Percentiles rank a stretch among this genome's conserved stretches.
phyloP scores from a whole-genome alignment of 2,797 vertebrate species.

The Heliangelus exortis region DNA sequence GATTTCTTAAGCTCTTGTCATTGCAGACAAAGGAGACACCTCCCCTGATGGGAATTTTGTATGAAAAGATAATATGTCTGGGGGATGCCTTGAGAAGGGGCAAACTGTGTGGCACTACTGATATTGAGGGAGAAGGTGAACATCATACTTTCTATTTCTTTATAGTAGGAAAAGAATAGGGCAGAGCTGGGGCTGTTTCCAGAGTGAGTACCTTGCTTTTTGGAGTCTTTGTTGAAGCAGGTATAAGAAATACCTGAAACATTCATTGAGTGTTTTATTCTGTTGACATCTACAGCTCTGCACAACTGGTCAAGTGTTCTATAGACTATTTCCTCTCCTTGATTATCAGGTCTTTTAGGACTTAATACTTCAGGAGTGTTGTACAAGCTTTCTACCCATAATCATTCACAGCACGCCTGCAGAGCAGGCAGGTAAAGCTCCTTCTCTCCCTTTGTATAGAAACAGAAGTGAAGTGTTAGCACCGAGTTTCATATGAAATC shows the following conservation, averaged over 20 bases:
- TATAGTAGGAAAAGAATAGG: not conserved
- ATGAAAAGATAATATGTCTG: not conserved
- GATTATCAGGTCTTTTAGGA: not conserved
- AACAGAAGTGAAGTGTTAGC: not conserved
- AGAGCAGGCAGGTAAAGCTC: not conserved
- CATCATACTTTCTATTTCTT: not conserved
- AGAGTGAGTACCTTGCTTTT: not conserved
- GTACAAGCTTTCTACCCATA: not conserved
- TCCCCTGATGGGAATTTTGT: not conserved
- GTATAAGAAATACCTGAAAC: conserved; percentile 12
- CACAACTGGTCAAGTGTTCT: not conserved
- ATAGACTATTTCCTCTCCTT: not conserved
- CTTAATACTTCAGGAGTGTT: not conserved
- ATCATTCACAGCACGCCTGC: not conserved
- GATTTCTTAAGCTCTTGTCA: not conserved
- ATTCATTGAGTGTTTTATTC: conserved; percentile 3
- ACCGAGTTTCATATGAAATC: not conserved
- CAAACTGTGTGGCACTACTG: not conserved
- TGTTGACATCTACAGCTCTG: conserved; percentile 9
- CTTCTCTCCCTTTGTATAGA: not conserved
- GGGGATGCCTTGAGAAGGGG: not conserved
- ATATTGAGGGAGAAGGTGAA: not conserved
- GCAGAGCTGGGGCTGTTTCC: not conserved
- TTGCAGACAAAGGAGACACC: not conserved
- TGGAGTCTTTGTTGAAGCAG: not conserved